These are phyloP conservation scores for Liposcelis brunnea DNA, from an alignment of 2,888 invertebrate species.

Conservation along the genomic window DNA sequence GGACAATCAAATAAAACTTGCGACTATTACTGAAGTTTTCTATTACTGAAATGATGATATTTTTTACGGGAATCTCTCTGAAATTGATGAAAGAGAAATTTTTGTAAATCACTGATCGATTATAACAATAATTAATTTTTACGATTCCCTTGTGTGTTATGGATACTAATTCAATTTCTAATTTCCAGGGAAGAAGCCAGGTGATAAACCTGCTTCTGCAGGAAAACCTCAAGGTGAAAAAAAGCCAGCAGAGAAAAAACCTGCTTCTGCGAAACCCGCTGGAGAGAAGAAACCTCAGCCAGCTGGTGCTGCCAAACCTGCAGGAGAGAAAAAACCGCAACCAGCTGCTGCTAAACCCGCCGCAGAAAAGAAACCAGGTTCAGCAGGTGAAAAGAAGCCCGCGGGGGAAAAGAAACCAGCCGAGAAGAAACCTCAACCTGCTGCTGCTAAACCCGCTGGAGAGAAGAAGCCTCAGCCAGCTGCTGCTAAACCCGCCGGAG, in stretches of 20 bases:
- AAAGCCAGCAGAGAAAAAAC: slow-evolving; percentile 31
- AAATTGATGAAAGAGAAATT: too few relatives aligned
- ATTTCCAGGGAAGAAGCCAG: slow-evolving; percentile 32
- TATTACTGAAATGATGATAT: too few relatives aligned
- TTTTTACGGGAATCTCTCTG: too few relatives aligned
- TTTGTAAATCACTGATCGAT: too few relatives aligned
- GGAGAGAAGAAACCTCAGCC: slow-evolving; percentile 20
- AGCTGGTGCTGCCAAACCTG: slow-evolving; percentile 19
- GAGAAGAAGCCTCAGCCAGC: slow-evolving; percentile 21
- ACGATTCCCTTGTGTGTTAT: too few relatives aligned
- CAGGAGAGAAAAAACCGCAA: slow-evolving; percentile 23
- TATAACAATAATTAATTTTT: too few relatives aligned
- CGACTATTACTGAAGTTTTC: too few relatives aligned
- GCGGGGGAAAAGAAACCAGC: slow-evolving; percentile 20
- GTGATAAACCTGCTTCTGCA: slow-evolving; percentile 35
- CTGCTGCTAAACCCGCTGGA: slow-evolving; percentile 25
- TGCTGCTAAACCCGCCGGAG: slow-evolving; percentile 22
- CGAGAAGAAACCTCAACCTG: slow-evolving; percentile 18
- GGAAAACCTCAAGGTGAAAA: slow-evolving; percentile 24
- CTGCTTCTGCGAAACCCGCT: slow-evolving; percentile 17
- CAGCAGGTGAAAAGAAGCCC: slow-evolving; percentile 28
- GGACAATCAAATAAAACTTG: too few relatives aligned
- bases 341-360: slow-evolving; percentile 23
- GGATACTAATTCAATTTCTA: too few relatives aligned
- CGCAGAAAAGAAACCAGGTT: slow-evolving; percentile 20